Evolutionary conservation across 1,140 invertebrate genomes (phyloP), one percentile per base, ranked within the genome.

Genomic region (Drosophila lacertosa): DNA sequence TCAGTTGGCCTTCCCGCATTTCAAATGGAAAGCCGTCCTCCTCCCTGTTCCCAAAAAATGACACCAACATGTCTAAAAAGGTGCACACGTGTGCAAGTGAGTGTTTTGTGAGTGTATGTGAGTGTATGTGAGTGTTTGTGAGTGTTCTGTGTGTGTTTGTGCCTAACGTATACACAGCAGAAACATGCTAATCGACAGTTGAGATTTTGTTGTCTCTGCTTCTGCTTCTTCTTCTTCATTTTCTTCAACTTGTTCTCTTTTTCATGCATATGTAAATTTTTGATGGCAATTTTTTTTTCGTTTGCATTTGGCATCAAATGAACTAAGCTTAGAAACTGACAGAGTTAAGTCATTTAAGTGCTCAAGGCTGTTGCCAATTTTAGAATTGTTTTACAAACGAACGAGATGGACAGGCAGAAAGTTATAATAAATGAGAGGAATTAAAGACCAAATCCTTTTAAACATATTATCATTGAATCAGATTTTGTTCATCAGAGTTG

Each of bases 111-210:
- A 16, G 26, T 20, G 54, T 9, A 4, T 5, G 40, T 47, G n/a
- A 32, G 11, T 15, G 2, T 32, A 1, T 65, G 26, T 24, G 54
- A 48, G 39, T 40, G 24, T 65, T 69, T 77, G 62, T 59, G 73
- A n/a, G 16, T 9, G n/a, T n/a, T n/a, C 3, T 42, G 9, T 20
- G 10, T 20, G n/a, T 24, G n/a, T 26, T 22, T 26, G 44, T 26
- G 22, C 4, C 71, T 63, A 55, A 57, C 37, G 40, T 58, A 64
- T 42, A 69, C 29, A 59, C 35, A 64, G 58, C 63, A 63, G 26
- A 42, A 76, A 77, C 71, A 75, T 32, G 55, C 55, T 76, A 77
- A 82, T 82, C 74, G 69, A 66, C 58, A 63, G 45, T 65, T 55
- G 6, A 47, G 54, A 18, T 69, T 55, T 62, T 51, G 40, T 39